A percentile compares a stretch with the other conserved stretches of the same genome.
phyloP scores from a whole-genome alignment of 92 coral and sea anemone genomes.

The Blastomussa wellsi region DNA sequence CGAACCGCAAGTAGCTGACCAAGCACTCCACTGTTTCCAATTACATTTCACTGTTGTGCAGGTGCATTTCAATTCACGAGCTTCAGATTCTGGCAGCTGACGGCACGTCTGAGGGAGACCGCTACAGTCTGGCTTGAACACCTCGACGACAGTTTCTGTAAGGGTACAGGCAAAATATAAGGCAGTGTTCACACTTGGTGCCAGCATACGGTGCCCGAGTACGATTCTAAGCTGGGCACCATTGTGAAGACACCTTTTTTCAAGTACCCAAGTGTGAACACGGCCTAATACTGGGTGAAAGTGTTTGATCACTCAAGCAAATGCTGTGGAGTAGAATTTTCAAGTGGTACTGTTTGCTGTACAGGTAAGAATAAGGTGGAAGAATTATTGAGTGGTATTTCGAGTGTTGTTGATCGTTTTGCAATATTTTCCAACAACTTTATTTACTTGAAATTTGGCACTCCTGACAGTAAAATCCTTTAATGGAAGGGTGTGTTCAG shows the following conservation, averaged over 20 bases:
- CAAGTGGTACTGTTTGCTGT: neutral
- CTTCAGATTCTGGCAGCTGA: slow-evolving; percentile 60
- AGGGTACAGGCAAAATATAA: neutral
- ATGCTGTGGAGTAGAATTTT: neutral
- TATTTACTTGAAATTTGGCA: neutral
- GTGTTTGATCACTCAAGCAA: too few species aligned
- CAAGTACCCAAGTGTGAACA: too few species aligned
- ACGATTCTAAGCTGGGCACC: too few species aligned
- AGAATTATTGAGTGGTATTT: too few species aligned
- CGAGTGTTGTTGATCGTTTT: too few species aligned
- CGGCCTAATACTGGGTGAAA: too few species aligned
- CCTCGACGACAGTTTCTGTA: slow-evolving; percentile 50
- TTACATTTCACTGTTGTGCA: slow-evolving; percentile 69
- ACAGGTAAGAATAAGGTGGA: too few species aligned
- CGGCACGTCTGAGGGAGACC: slow-evolving; percentile 68
- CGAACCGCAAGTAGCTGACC: slow-evolving; percentile 74
- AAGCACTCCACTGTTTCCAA: slow-evolving; percentile 65
- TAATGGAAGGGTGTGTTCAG: too few species aligned
- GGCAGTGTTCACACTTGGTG: too few species aligned
- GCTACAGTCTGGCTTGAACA: slow-evolving; percentile 54
- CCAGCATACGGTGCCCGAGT: too few species aligned
- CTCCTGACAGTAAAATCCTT: neutral
- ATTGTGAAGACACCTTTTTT: too few species aligned
- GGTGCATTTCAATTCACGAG: slow-evolving; percentile 63
- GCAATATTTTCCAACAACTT: too few species aligned